Base-by-base conservation (phyloP, 2,888 invertebrate genomes). In the Drosophila emarginata region DNA sequence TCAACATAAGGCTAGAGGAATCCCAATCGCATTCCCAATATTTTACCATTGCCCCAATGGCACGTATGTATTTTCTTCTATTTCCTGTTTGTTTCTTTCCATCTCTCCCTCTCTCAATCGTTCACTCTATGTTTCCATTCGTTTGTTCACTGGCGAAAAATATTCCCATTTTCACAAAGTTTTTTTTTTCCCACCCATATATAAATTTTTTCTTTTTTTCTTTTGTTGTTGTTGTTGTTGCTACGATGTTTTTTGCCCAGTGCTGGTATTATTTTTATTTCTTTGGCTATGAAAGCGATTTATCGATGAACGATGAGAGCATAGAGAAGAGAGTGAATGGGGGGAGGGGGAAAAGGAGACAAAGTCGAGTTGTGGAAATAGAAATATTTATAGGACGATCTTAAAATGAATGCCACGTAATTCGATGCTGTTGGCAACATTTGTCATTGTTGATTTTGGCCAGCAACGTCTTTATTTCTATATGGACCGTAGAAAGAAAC, bases 401-500 rank as follows among this genome's bases (percentile, higher is more conserved):
- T 50, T 63, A 74, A 76, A 82, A 72, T 77, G 72, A 85, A 81
- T 75, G 85, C 67, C 74, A 78, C 81, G 74, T 85, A 85, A 87
- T 87, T 85, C 76, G 72, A 60, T 61, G 76, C 74, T 67, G 61
- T 61, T 81, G 74, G 64, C 74, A 72, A 76, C 76, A 78, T 84
- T 84, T 84, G 81, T 84, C 85, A 84, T 72, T 80, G 80, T 78
- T 76, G 74, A 81, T 72, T 76, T 78, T 80, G 85, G 75, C 71
- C 68, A 61, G 64, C 61, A 72, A 80, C 65, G 79, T 65, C 79
- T 80, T 72, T 70, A 84, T 84, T 76, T 72, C 15, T 45, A 21
- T 45, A 21, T 45, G 45, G 45, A 21, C 45, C 45, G 1, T 14
- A 45, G 18, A 11, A 21, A 21, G 73, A 61, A 51, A 59, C 58